phyloP scores from a whole-genome alignment of 2,888 invertebrate species.

The Serripes groenlandicus region DNA sequence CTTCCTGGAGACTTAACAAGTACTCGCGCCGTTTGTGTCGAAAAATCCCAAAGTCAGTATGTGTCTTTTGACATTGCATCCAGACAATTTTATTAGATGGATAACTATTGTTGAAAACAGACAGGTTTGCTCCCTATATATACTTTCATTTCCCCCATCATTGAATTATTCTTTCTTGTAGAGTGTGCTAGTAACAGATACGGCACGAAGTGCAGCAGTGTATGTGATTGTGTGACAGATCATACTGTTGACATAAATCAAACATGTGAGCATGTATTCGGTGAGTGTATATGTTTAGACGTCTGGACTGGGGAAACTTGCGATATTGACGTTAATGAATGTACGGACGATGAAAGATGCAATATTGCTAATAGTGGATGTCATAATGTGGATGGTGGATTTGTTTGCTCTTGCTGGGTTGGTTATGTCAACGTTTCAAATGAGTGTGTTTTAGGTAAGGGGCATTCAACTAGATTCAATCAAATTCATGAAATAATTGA shows the following conservation, averaged over 20 bases:
- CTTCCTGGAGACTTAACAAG: not conserved
- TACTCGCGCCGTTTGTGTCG: not conserved
- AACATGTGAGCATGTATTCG: conserved; percentile 51
- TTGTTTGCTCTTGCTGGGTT: conserved; percentile 31
- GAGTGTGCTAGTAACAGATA: conserved; percentile 39
- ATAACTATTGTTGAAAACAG: too few relatives aligned
- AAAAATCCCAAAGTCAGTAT: too few relatives aligned
- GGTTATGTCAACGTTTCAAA: not conserved
- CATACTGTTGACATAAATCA: conserved; percentile 11
- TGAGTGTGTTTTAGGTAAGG: conserved; percentile 25
- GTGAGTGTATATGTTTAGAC: conserved; percentile 54
- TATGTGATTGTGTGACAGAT: conserved; percentile 31
- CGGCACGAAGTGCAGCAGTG: conserved; percentile 25
- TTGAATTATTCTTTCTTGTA: conserved; percentile 2
- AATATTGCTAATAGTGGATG: conserved; percentile 29
- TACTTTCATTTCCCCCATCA: too few relatives aligned
- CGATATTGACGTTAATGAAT: conserved; percentile 58
- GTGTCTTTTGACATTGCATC: too few relatives aligned
- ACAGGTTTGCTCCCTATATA: too few relatives aligned
- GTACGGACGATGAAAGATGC: not conserved
- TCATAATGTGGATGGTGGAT: conserved; percentile 31
- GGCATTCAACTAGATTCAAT: too few relatives aligned
- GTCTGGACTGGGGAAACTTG: conserved; percentile 60
- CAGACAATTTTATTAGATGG: too few relatives aligned
- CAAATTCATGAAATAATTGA: not conserved